These are phyloP conservation scores for Brienomyrus brachyistius DNA, from an alignment of 2,113 vertebrate genomes.

Conservation along the genomic window DNA sequence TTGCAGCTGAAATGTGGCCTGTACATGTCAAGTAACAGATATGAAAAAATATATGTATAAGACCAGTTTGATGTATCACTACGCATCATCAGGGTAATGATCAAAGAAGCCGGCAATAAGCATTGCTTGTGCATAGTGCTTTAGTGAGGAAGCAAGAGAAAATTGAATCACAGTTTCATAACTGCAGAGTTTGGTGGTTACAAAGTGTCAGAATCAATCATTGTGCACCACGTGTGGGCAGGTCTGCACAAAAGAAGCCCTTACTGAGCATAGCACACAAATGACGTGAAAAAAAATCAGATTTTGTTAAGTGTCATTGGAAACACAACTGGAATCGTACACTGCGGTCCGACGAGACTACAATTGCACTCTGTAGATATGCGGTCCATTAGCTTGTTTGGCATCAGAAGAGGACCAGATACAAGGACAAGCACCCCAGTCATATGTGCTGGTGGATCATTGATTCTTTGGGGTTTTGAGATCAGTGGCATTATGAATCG, in stretches of 20 bases:
- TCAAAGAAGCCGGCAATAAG: background rate
- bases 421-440: background rate
- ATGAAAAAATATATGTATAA: background rate
- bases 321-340: background rate
- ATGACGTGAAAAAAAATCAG: background rate
- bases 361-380: background rate
- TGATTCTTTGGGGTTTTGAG: background rate
- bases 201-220: background rate
- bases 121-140: background rate
- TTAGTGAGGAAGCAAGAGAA: background rate
- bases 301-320: background rate
- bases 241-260: background rate
- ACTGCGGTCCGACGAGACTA: background rate
- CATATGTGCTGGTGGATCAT: background rate
- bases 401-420: background rate
- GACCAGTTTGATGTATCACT: background rate
- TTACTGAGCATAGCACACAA: background rate
- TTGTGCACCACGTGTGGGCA: background rate
- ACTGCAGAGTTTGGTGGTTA: background rate
- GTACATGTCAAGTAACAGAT: background rate
- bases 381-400: background rate
- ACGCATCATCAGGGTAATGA: background rate
- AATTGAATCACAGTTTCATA: background rate
- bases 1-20: background rate
- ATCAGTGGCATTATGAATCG: background rate